phyloP scores from a whole-genome alignment of 2,113 vertebrate species.

The Dascyllus trimaculatus region DNA sequence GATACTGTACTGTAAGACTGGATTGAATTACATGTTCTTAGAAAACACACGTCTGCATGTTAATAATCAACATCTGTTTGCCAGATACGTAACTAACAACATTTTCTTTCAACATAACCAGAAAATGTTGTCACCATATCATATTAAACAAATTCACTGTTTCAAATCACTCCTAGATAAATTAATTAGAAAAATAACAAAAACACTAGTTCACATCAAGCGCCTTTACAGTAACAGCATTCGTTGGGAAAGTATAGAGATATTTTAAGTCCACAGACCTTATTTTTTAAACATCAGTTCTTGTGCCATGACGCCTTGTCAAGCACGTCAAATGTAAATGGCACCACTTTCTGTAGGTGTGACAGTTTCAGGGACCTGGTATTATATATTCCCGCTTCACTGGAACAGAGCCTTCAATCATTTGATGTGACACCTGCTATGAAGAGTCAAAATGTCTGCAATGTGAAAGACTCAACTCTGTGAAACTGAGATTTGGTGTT shows the following conservation, averaged over 20 bases:
- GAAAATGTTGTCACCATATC: no score
- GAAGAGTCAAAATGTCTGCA: neutral
- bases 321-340: neutral
- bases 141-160: no score
- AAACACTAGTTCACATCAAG: no score
- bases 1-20: no score
- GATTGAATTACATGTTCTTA: no score
- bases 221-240: no score
- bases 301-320: neutral
- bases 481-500: neutral
- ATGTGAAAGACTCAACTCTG: neutral
- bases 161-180: no score
- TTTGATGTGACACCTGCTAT: neutral
- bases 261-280: neutral
- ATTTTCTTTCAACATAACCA: no score
- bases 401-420: neutral
- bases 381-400: neutral
- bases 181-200: no score
- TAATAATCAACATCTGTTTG: no score
- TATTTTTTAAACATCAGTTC: neutral
- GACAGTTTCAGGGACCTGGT: slow-evolving; percentile 5
- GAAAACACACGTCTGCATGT: no score
- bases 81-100: no score
- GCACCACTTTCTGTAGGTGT: neutral
- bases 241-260: neutral